Evolutionary conservation across 2,888 invertebrate genomes (phyloP).

Genomic region (Stramonita haemastoma): DNA sequence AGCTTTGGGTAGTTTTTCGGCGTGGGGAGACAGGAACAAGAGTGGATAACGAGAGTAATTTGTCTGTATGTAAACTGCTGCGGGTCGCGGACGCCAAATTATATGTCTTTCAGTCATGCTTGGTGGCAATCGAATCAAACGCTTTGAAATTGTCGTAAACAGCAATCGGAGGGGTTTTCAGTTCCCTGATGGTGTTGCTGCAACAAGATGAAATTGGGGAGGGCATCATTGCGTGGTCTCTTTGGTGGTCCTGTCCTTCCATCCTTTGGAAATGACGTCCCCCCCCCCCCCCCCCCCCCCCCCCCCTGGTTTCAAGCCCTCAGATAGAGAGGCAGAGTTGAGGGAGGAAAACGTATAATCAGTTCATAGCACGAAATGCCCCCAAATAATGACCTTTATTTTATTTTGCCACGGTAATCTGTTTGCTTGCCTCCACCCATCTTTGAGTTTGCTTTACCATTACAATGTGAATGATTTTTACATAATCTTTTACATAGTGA

Average conservation of each 20-base stretch:
- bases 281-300: no score
- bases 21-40: conserved; percentile 23
- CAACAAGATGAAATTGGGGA: conserved; percentile 13
- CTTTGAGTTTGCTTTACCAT: no score
- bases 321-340: no score
- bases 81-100: conserved; percentile 28
- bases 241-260: not conserved
- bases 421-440: no score
- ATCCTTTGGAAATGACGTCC: no score
- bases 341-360: no score
- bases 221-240: not conserved
- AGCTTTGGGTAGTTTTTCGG: not conserved
- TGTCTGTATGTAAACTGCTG: conserved; percentile 31
- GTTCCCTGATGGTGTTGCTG: not conserved
- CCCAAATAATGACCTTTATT: no score
- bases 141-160: conserved; percentile 14
- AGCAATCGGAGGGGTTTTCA: not conserved
- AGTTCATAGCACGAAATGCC: no score
- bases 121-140: conserved; percentile 7
- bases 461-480: no score
- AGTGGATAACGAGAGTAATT: conserved; percentile 35
- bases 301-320: no score
- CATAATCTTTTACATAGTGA: no score
- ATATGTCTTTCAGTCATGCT: conserved; percentile 10
- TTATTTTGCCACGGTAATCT: no score